Conservation (phyloP, 2,797 vertebrate species). For the Malacoraja senta region DNA sequence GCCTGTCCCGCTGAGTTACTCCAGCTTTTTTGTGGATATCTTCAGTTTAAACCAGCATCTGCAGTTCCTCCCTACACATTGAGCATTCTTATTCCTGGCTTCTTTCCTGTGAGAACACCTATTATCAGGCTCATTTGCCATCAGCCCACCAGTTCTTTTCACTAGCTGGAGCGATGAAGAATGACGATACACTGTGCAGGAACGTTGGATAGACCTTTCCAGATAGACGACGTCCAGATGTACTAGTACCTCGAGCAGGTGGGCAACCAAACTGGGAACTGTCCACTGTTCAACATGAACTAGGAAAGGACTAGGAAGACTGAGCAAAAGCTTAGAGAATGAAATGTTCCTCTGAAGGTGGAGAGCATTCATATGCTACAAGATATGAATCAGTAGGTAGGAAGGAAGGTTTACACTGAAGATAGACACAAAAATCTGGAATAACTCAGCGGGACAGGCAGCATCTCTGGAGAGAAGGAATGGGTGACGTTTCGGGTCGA, state of each 20-base stretch:
- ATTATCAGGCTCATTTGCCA: neutral
- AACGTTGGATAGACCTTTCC: neutral
- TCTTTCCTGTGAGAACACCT: neutral
- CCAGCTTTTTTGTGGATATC: no score
- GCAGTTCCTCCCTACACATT: no score
- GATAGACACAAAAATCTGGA: no score
- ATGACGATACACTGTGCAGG: neutral
- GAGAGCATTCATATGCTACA: neutral
- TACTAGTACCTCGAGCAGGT: no score
- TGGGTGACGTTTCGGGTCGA: no score
- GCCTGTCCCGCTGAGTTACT: no score
- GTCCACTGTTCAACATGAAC: neutral
- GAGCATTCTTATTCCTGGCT: neutral
- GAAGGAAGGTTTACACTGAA: no score
- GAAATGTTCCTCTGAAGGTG: neutral
- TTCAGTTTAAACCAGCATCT: no score
- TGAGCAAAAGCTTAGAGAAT: neutral
- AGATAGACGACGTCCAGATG: no score
- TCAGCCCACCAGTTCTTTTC: neutral
- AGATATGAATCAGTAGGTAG: no score
- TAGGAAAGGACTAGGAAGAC: neutral
- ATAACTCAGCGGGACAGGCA: no score
- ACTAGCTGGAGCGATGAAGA: neutral
- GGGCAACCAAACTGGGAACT: neutral
- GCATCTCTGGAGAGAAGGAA: no score